Base-by-base conservation (phyloP, 2,888 invertebrate genomes). In the Eupithecia subfuscata region DNA sequence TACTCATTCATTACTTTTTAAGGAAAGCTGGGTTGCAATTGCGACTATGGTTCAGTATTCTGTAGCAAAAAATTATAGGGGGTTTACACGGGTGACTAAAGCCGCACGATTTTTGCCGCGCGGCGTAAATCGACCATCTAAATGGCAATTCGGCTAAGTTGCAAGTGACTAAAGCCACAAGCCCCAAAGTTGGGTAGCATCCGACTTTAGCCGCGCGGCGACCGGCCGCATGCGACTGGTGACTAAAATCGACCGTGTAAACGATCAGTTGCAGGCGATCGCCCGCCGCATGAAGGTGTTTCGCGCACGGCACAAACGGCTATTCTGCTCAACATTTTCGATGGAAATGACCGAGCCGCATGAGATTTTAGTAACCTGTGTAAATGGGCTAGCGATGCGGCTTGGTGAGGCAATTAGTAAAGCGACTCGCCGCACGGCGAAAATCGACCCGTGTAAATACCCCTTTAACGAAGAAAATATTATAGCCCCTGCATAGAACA, bases 171-270 rank as follows among this genome's bases (percentile, higher is more conserved):
- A 65, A 65, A 65, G 65, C 65, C 65, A 83, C 85, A 84, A 85
- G 85, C 82, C 83, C 82, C 84, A 84, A 86, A 85, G 85, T 86
- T 83, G 82, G 82, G 83, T 85, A 85, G 84, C 84, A 84, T 84
- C 83, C 84, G 85, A 86, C 83, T 84, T 85, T 83, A 79, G 81
- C 84, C 83, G 83, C 84, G 83, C 84, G 84, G 83, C 84, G 9
- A 84, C 82, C 82, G 83, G 84, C 84, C 63, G 74, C 30, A 71
- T 12, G 48, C 22, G 56, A 95, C 96, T 96, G 90, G 25, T 74
- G 74, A 71, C 22, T 75, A 73, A 78, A 78, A 40, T 78, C 78
- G 74, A 77, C 77, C 76, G 75, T 79, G 80, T 80, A 79, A 78
- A 80, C 77, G 74, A 76, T 81, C 79, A 78, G 78, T 78, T 79